phyloP scores from a whole-genome alignment of 2,797 vertebrate genomes.

The Peromyscus eremicus region DNA sequence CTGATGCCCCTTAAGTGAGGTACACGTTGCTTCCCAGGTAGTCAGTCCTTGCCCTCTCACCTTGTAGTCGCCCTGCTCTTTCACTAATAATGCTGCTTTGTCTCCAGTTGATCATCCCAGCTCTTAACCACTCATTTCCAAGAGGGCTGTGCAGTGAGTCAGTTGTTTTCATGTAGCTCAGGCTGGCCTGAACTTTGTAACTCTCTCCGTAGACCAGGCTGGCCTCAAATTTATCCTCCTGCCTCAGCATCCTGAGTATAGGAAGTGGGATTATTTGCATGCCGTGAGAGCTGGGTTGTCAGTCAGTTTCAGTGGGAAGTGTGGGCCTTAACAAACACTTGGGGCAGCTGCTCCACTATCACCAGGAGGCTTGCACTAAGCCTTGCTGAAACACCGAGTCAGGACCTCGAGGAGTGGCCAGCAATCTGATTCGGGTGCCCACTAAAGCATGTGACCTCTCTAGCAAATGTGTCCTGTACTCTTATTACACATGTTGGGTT shows the following conservation, averaged over 20 bases:
- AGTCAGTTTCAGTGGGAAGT: background rate
- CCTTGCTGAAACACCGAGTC: background rate
- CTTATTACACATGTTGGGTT: background rate
- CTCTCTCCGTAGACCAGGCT: background rate
- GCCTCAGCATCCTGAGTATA: background rate
- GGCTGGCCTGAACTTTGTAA: background rate
- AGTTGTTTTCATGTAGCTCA: background rate
- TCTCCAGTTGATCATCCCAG: background rate
- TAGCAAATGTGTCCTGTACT: background rate
- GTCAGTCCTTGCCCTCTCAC: too few species aligned
- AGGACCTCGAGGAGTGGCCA: background rate
- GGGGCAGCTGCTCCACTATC: background rate
- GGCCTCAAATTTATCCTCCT: background rate
- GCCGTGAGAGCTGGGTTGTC: background rate
- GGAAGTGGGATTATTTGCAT: background rate
- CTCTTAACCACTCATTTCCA: background rate
- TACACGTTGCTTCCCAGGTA: background rate
- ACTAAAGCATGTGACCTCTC: background rate
- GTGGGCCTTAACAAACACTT: background rate
- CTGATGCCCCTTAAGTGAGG: background rate
- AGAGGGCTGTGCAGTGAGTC: background rate
- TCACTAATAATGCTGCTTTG: background rate
- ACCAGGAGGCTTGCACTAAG: background rate
- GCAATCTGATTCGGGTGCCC: background rate
- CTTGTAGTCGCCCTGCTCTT: background rate